These are phyloP conservation scores for Drosophila paramelanica DNA, from an alignment of 2,888 invertebrate species.

Conservation along the genomic window DNA sequence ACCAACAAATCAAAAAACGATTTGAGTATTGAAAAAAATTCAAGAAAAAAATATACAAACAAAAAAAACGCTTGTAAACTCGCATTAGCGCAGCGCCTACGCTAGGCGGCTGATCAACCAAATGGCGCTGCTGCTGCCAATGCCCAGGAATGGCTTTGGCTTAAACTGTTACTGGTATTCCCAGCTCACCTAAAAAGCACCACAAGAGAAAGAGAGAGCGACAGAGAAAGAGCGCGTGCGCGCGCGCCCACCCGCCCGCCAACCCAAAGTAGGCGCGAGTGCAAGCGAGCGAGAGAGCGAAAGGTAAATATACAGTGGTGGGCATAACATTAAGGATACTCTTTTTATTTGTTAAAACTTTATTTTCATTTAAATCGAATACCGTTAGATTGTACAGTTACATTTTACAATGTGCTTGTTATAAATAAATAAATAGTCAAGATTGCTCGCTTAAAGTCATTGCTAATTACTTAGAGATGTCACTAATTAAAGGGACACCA, in stretches of 20 bases:
- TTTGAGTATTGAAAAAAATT: neutral
- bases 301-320: constrained; percentile 23
- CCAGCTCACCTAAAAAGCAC: constrained; percentile 54
- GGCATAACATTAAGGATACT: too few species aligned
- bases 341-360: too few species aligned
- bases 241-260: constrained; percentile 8
- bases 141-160: constrained; percentile 66
- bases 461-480: too few species aligned
- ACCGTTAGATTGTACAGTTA: too few species aligned
- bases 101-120: constrained; percentile 41
- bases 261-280: constrained; percentile 16
- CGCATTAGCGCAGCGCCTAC: constrained; percentile 20
- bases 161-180: constrained; percentile 51
- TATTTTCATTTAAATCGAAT: too few species aligned
- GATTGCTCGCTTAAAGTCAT: too few species aligned
- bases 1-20: constrained; percentile 26
- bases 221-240: constrained; percentile 22
- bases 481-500: too few species aligned
- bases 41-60: constrained; percentile 6
- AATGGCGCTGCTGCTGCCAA: constrained; percentile 68
- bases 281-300: constrained; percentile 32
- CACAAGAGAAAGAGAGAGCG: constrained; percentile 17
- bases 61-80: constrained; percentile 2
- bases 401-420: too few species aligned
- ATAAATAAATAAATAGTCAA: too few species aligned